Conservation (phyloP, 2,888 invertebrate genomes). For the Callimorpha dominula region DNA sequence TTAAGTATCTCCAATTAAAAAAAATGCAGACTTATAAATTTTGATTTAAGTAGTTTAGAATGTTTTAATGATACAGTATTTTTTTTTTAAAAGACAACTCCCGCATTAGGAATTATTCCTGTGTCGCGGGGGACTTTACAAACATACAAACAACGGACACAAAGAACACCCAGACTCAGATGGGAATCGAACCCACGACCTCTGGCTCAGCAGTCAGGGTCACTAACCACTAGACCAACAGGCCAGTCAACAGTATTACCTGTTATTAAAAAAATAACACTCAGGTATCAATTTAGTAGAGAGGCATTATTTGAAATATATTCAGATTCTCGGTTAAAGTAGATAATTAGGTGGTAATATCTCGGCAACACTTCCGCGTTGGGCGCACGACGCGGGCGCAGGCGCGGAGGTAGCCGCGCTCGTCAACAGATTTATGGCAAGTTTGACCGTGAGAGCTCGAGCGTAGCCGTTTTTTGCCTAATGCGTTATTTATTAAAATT, state of each 20-base stretch:
- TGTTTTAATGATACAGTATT: neutral
- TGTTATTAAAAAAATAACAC: slow-evolving; percentile 35
- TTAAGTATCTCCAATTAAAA: neutral
- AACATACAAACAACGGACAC: too few species aligned
- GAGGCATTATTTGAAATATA: slow-evolving; percentile 61
- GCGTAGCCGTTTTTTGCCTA: slow-evolving; percentile 82
- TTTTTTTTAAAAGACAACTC: too few species aligned
- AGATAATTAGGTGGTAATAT: slow-evolving; percentile 73
- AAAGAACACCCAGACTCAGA: too few species aligned
- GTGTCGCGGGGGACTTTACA: too few species aligned
- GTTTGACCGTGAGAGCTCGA: slow-evolving; percentile 84
- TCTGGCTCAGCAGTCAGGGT: too few species aligned
- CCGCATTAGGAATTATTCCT: too few species aligned
- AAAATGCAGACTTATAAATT: neutral
- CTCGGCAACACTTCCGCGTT: slow-evolving; percentile 70
- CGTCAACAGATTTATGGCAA: slow-evolving; percentile 82
- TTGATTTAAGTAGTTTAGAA: neutral
- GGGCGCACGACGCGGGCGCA: slow-evolving; percentile 37
- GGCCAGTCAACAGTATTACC: too few species aligned
- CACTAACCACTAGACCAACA: too few species aligned
- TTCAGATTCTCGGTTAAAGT: slow-evolving; percentile 61
- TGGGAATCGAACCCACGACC: too few species aligned
- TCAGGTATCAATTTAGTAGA: slow-evolving; percentile 52
- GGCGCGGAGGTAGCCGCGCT: slow-evolving; percentile 52
- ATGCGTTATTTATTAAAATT: slow-evolving; percentile 85